phyloP scores from a whole-genome alignment of 2,888 invertebrate genomes.

The Galerucella nymphaeae region DNA sequence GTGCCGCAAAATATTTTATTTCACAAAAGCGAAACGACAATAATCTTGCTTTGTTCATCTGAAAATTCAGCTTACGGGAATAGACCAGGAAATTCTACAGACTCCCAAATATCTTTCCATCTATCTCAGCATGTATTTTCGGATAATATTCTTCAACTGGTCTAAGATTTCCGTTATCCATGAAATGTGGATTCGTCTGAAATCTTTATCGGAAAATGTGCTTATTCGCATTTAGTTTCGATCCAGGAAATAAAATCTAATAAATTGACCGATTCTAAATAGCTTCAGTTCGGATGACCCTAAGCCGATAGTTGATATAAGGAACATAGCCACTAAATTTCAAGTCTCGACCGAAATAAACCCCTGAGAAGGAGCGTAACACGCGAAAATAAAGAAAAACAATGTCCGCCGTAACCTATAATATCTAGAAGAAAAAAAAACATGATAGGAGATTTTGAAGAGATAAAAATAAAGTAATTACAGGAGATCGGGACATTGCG shows the following conservation, averaged over 20 bases:
- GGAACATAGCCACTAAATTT: slow-evolving; percentile 20
- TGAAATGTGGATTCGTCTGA: slow-evolving; percentile 20
- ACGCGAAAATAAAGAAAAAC: not conserved
- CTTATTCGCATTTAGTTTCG: slow-evolving; percentile 20
- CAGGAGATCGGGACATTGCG: not conserved
- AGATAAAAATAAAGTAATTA: not conserved
- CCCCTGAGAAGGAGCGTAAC: not conserved
- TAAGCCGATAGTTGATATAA: slow-evolving; percentile 31
- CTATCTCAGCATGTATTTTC: no score
- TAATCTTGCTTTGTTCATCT: slow-evolving; percentile 24
- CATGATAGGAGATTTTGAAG: not conserved
- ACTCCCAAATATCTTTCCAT: no score
- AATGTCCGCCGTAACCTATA: not conserved
- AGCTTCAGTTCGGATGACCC: slow-evolving; percentile 22
- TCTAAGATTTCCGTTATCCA: slow-evolving; percentile 16
- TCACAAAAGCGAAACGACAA: slow-evolving; percentile 9
- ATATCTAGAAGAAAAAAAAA: not conserved
- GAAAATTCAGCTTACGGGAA: slow-evolving; percentile 3
- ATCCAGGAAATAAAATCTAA: slow-evolving; percentile 36
- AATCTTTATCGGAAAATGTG: slow-evolving; percentile 32
- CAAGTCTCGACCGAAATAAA: slow-evolving; percentile 13
- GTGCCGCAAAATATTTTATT: slow-evolving; percentile 22
- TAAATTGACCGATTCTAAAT: slow-evolving; percentile 36
- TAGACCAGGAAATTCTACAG: not conserved
- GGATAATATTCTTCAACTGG: not conserved